Base-by-base conservation (phyloP, 2,113 vertebrate species). In the Spea bombifrons region DNA sequence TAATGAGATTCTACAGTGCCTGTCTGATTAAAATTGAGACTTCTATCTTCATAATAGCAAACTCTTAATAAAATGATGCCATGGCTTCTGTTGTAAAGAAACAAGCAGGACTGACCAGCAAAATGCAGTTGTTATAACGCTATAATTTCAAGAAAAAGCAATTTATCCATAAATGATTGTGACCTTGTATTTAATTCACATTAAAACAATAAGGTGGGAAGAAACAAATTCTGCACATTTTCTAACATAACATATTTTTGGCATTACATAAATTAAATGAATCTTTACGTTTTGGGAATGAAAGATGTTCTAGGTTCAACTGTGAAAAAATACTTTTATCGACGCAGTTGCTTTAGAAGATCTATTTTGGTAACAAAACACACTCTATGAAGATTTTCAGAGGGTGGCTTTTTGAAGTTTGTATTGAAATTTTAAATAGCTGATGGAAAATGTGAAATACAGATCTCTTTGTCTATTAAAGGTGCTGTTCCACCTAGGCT, bases 51-150 rank as follows among this genome's bases (percentile, higher is more conserved):
- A 15, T 61, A 81, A 65, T 55, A 47, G 30, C 8, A 78, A 57
- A 9, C 71, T 71, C 30, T 43, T 76, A 68, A 78, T 59, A 80
- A 77, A 72, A 75, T 49, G 53, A 50, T 53, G 17, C 57, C 48
- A 9, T 45, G 10, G 81, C 66, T 63, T 44, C 59, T 50, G 46
- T 8, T 64, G 7, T n/a, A 44, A 73, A 73, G 45, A 48, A 67
- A 44, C 57, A 73, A 73, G 48, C 72, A 71, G 75, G 43, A 12
- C 3, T 65, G n/a, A 61, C 8, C 8, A 13, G 8, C 15, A 13
- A 4, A 61, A 61, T 61, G 10, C 49, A 52, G 49, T 5, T 5
- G 49, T 8, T 52, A 8, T 52, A 52, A 52, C 5, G 4, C 57
- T 15, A 1, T 61, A 12, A 12, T 10, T 61, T 61, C 13, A 52